Evolutionary conservation across 2,113 vertebrate genomes (phyloP), one percentile per base, ranked within the genome.

Genomic region (Archocentrus centrarchus): DNA sequence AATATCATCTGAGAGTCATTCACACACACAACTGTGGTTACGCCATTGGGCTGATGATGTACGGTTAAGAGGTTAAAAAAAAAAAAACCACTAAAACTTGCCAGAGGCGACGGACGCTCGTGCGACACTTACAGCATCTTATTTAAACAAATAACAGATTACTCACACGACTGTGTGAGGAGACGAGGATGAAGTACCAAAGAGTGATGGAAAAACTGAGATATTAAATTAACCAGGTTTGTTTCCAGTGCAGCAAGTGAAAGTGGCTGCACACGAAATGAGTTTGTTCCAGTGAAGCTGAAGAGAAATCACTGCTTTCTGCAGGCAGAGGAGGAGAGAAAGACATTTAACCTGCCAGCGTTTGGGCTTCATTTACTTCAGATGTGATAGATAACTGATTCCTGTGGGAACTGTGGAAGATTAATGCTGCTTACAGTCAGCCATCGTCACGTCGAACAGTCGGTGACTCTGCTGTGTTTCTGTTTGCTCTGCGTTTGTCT

Each of bases 61-160:
- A 55, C 22, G 15, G 82, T 85, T 61, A 84, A 75, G 70, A 81
- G 76, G 82, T 44, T 11, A 44, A 44, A 70, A 70, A 50, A 44
- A 14, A 77, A 58, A 73, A 75, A 89, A 87, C 89, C 84, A 83
- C 86, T 89, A 85, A 58, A 91, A 53, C 35, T 32, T 5, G 63
- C 88, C 58, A 15, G 18, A 79, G 87, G 90, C 53, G 0, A 10
- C 3, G 1, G n/a, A 57, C 79, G 44, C 30, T 66, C 61, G 75
- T 47, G 83, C 88, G 86, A 14, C 70, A 86, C 76, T 47, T 86
- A 53, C 62, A 59, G 39, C 59, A 63, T 88, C 83, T 77, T 81
- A 90, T 90, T 87, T 84, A 59, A 78, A 27, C 27, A 77, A 83
- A 90, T 70, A 75, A 88, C 41, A 64, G 63, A 86, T 86, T 88